Conservation (phyloP, 2,888 invertebrate genomes). For the Tridacna crocea region DNA sequence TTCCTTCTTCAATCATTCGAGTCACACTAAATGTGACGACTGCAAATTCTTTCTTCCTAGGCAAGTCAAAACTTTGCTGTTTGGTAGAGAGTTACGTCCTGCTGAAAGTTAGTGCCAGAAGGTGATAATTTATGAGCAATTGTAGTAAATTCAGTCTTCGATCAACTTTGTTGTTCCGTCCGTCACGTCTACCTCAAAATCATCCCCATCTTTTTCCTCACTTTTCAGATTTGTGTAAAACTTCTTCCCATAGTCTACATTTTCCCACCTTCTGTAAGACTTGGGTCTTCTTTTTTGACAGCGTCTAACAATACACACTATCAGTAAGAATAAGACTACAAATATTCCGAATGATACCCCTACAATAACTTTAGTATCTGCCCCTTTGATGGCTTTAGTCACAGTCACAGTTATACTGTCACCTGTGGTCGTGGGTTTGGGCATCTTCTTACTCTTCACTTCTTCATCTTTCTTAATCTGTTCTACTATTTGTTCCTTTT, state of each 20-base stretch:
- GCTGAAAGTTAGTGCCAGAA: too few relatives aligned
- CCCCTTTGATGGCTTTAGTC: slow-evolving; percentile 52
- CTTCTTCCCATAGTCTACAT: slow-evolving; percentile 70
- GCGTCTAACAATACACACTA: slow-evolving; percentile 56
- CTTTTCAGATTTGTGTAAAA: slow-evolving; percentile 67
- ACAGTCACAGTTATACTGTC: slow-evolving; percentile 51
- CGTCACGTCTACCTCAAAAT: slow-evolving; percentile 69
- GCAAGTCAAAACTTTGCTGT: too few relatives aligned
- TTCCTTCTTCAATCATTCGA: background rate
- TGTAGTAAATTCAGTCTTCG: slow-evolving; percentile 7
- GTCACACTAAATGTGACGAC: too few relatives aligned
- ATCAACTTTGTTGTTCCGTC: slow-evolving; percentile 65
- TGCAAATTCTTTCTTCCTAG: too few relatives aligned
- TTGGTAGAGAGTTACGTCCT: too few relatives aligned
- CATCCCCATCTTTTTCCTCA: slow-evolving; percentile 67
- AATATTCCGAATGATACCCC: slow-evolving; percentile 61
- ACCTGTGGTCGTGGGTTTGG: slow-evolving; percentile 47
- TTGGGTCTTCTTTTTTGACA: slow-evolving; percentile 46
- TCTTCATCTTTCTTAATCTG: slow-evolving; percentile 52
- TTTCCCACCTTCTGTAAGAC: slow-evolving; percentile 68
- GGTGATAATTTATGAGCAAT: too few relatives aligned
- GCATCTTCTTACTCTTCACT: slow-evolving; percentile 32
- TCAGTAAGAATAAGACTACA: slow-evolving; percentile 51
- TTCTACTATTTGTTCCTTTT: slow-evolving; percentile 53
- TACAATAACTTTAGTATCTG: slow-evolving; percentile 57